Base-by-base conservation (phyloP, 92 coral and sea anemone genomes). In the Pocillopora meandrina region DNA sequence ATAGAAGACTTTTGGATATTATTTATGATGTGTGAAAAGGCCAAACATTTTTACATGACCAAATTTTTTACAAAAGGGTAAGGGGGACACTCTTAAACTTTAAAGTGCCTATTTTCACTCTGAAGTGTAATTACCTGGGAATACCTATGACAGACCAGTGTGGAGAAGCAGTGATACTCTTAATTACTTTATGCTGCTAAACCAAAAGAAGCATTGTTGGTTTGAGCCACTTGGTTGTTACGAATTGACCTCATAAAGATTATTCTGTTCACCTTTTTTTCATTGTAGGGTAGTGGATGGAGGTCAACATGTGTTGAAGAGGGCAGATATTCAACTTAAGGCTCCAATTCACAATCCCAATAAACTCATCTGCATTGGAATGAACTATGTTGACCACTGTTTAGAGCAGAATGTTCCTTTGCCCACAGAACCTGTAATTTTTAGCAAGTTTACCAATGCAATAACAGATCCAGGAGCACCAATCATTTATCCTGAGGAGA, bases 341-440 rank as follows among this genome's bases (percentile, higher is more conserved):
- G 99, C 99, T 71, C 99, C 99, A 59, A 97, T 97, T 83, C 88
- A 92, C 76, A 90, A 95, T 75, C 99, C 99, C 36, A 93, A 91
- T 60, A 97, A 97, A 75, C 75, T 97, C n/a, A 91, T 97, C 65
- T 92, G 98, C 57, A 83, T 92, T 17, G 98, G 99, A 61, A 95
- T 97, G 99, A 97, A 97, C 86, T 97, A 97, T 72, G 93, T 85
- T 56, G 99, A 94, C 71, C 98, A 97, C 82, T 97, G 99, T 63
- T 56, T 81, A 66, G 99, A 97, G 68, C 98, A 95, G 86, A 97
- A 97, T 75, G 71, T 77, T 75, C 98, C 98, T 75, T 87, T 95
- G 19, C 99, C 99, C 26, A 93, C 84, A 61, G 93, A 91, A 66
- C 99, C 99, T 1, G 81, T 97, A 49, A 80, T 97, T 35, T 97